Evolutionary conservation across 2,113 vertebrate genomes (phyloP).

Genomic region (Clarias macrocephalus): DNA sequence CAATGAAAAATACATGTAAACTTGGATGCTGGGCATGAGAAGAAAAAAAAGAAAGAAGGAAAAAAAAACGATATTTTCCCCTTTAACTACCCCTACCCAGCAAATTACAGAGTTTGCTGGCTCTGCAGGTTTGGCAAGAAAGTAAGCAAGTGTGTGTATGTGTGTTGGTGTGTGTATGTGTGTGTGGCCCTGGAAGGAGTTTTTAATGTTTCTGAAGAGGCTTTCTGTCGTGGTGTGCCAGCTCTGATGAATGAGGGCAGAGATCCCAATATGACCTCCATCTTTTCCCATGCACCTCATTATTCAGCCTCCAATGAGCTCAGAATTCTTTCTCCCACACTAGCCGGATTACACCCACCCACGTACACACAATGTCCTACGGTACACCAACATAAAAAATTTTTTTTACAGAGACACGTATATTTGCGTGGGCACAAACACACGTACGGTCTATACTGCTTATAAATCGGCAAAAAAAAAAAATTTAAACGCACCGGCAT

Average conservation of each 20-base stretch:
- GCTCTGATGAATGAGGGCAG: slow-evolving; percentile 58
- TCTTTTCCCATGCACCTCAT: slow-evolving; percentile 60
- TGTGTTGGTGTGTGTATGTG: slow-evolving; percentile 43
- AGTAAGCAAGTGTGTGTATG: slow-evolving; percentile 42
- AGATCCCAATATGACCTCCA: slow-evolving; percentile 56
- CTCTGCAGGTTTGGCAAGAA: slow-evolving; percentile 50
- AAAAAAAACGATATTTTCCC: slow-evolving; percentile 10
- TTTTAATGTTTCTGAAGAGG: slow-evolving; percentile 57
- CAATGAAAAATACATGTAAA: slow-evolving; percentile 29
- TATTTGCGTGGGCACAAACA: slow-evolving; percentile 25
- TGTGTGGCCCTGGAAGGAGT: slow-evolving; percentile 55
- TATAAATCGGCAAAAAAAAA: not conserved
- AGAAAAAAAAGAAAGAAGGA: not conserved
- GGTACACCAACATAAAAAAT: slow-evolving; percentile 10
- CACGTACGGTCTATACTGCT: not conserved
- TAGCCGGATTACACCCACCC: slow-evolving; percentile 38
- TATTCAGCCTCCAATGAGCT: slow-evolving; percentile 56
- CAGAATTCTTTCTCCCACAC: slow-evolving; percentile 36
- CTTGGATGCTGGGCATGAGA: slow-evolving; percentile 7
- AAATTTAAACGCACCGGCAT: not conserved
- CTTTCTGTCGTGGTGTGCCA: slow-evolving; percentile 51
- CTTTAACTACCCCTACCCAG: slow-evolving; percentile 47
- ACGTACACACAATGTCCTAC: slow-evolving; percentile 7
- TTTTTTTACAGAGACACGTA: slow-evolving; percentile 1
- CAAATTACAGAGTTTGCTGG: slow-evolving; percentile 50